Conservation (phyloP, 2,113 vertebrate genomes). For the Paraplagusia blochii region DNA sequence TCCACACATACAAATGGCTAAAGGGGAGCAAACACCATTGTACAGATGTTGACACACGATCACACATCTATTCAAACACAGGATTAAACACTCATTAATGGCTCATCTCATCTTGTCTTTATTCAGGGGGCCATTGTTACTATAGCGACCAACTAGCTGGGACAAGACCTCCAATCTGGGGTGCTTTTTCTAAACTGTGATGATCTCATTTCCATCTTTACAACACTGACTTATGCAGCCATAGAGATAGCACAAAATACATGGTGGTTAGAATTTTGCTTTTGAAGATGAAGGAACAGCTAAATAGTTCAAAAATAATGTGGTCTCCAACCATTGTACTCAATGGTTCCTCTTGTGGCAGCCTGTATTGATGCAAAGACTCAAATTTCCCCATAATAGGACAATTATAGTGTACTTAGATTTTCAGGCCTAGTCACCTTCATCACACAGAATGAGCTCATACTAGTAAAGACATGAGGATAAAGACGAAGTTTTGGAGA, state of each 20-base stretch:
- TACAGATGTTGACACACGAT: slow-evolving; percentile 17
- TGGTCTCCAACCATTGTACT: not conserved
- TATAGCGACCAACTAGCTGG: slow-evolving; percentile 62
- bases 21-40: slow-evolving; percentile 11
- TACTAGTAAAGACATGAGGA: too few relatives aligned
- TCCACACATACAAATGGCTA: slow-evolving; percentile 30
- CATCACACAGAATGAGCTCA: slow-evolving; percentile 4
- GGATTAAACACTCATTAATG: slow-evolving; percentile 61
- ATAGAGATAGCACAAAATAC: slow-evolving; percentile 63
- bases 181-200: slow-evolving; percentile 55
- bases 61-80: slow-evolving; percentile 38
- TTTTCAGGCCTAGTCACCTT: slow-evolving; percentile 40
- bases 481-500: too few relatives aligned
- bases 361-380: too few relatives aligned
- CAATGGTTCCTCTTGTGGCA: too few relatives aligned
- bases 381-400: too few relatives aligned
- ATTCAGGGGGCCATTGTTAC: slow-evolving; percentile 66
- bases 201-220: slow-evolving; percentile 63
- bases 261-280: slow-evolving; percentile 63
- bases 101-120: slow-evolving; percentile 58
- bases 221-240: slow-evolving; percentile 54
- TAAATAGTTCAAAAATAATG: slow-evolving; percentile 47
- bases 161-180: slow-evolving; percentile 61
- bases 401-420: slow-evolving; percentile 7
- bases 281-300: slow-evolving; percentile 42